Conservation (phyloP, 2,113 vertebrate genomes). For the Cyanistes caeruleus region DNA sequence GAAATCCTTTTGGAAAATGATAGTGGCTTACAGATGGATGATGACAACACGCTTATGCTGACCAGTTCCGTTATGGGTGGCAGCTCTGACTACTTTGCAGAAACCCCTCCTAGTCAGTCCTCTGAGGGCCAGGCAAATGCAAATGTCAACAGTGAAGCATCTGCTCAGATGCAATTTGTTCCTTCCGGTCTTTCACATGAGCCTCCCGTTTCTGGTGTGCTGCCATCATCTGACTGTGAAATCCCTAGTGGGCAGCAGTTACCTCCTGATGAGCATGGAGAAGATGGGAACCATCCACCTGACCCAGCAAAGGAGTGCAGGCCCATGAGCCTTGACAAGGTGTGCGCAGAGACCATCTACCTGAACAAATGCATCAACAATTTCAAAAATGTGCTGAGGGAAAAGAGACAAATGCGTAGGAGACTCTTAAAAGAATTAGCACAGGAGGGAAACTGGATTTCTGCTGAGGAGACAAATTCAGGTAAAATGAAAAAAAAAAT, state of each 20-base stretch:
- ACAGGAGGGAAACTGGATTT: conserved; percentile 82
- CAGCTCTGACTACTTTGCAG: conserved; percentile 71
- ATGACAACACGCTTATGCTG: conserved; percentile 63
- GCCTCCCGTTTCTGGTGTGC: conserved; percentile 9
- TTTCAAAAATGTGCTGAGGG: conserved; percentile 89
- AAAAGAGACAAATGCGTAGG: conserved; percentile 86
- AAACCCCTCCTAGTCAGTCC: conserved; percentile 76
- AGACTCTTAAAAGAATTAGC: conserved; percentile 84
- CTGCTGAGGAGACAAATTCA: conserved; percentile 83
- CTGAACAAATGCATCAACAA: conserved; percentile 90
- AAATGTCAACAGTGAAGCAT: conserved; percentile 46
- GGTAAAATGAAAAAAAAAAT: conserved; percentile 76
- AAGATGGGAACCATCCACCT: neutral
- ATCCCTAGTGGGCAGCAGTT: neutral
- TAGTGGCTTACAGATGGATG: conserved; percentile 71
- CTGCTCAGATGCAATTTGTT: conserved; percentile 30
- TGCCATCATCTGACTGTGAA: conserved; percentile 28
- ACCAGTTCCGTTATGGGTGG: conserved; percentile 62
- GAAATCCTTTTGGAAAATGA: conserved; percentile 76
- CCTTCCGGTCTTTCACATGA: conserved; percentile 35
- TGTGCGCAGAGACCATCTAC: conserved; percentile 84
- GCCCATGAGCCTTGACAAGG: conserved; percentile 78
- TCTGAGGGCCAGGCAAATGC: conserved; percentile 72
- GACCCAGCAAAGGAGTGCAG: conserved; percentile 59
- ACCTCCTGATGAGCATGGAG: neutral